These are phyloP conservation scores for Drosophila santomea DNA, from an alignment of 1,140 invertebrate species.

Conservation along the genomic window DNA sequence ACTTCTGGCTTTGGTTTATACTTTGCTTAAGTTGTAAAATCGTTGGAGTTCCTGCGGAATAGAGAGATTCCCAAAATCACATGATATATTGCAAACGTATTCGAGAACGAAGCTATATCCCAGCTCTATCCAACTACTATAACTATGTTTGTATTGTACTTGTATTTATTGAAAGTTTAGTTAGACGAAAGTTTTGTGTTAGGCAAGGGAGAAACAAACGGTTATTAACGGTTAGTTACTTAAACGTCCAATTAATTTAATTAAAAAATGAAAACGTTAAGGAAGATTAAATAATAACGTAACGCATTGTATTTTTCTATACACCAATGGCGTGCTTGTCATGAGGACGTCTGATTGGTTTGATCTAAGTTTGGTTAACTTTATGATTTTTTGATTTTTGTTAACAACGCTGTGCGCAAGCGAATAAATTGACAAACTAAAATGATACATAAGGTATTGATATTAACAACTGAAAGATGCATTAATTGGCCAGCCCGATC, in stretches of 20 bases:
- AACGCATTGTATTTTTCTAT: slow-evolving; percentile 69
- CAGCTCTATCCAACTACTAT: slow-evolving; percentile 61
- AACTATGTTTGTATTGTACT: slow-evolving; percentile 77
- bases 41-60: slow-evolving; percentile 46
- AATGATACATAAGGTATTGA: slow-evolving; percentile 22
- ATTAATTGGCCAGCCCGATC: slow-evolving; percentile 9
- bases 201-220: slow-evolving; percentile 44
- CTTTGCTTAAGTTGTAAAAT: slow-evolving; percentile 84
- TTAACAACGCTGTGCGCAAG: slow-evolving; percentile 82
- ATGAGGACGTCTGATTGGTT: slow-evolving; percentile 44
- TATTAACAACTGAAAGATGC: no score
- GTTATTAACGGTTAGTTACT: slow-evolving; percentile 84
- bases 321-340: slow-evolving; percentile 25
- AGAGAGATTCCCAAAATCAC: slow-evolving; percentile 14
- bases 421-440: slow-evolving; percentile 50
- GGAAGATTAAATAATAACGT: slow-evolving; percentile 45
- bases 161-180: slow-evolving; percentile 82
- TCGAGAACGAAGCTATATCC: slow-evolving; percentile 54
- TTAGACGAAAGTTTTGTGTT: slow-evolving; percentile 73
- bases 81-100: slow-evolving; percentile 43
- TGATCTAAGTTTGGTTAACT: slow-evolving; percentile 63
- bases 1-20: slow-evolving; percentile 85
- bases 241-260: slow-evolving; percentile 84
- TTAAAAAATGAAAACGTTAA: slow-evolving; percentile 58
- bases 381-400: slow-evolving; percentile 68